phyloP scores from a whole-genome alignment of 2,888 invertebrate genomes.

The Colostygia pectinataria region DNA sequence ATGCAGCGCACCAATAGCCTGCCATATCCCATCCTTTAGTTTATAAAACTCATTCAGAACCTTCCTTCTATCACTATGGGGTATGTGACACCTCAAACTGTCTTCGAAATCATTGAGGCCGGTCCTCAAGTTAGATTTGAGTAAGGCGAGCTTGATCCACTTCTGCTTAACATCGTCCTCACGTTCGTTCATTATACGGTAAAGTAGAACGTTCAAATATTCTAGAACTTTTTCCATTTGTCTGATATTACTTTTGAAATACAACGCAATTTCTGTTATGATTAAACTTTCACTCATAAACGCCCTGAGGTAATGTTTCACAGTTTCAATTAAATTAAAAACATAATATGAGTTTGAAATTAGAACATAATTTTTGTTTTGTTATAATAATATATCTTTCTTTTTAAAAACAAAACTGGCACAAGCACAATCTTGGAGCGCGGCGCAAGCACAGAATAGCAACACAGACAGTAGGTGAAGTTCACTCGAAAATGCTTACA shows the following conservation, averaged over 20 bases:
- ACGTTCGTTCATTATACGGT: constrained; percentile 41
- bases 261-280: constrained; percentile 15
- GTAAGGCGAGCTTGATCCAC: constrained; percentile 61
- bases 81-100: constrained; percentile 42
- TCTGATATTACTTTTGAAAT: constrained; percentile 32
- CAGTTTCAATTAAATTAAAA: not conserved
- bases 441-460: constrained; percentile 5
- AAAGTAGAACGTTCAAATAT: constrained; percentile 43
- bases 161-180: constrained; percentile 50
- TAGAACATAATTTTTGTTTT: too few species aligned
- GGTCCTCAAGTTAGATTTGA: constrained; percentile 56
- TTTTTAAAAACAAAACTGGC: not conserved
- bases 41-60: constrained; percentile 51
- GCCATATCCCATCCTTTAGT: constrained; percentile 64
- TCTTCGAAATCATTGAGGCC: constrained; percentile 53
- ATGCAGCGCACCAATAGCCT: constrained; percentile 61
- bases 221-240: constrained; percentile 30
- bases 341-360: not conserved
- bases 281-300: constrained; percentile 31
- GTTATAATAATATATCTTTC: constrained; percentile 3
- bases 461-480: constrained; percentile 24
- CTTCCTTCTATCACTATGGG: constrained; percentile 40
- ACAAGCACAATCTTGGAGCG: constrained; percentile 18
- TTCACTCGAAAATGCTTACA: constrained; percentile 44
- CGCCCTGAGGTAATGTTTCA: not conserved